Base-by-base conservation (phyloP, 37 sponge, comb jelly and placozoan genomes). In the Ephydatia muelleri region DNA sequence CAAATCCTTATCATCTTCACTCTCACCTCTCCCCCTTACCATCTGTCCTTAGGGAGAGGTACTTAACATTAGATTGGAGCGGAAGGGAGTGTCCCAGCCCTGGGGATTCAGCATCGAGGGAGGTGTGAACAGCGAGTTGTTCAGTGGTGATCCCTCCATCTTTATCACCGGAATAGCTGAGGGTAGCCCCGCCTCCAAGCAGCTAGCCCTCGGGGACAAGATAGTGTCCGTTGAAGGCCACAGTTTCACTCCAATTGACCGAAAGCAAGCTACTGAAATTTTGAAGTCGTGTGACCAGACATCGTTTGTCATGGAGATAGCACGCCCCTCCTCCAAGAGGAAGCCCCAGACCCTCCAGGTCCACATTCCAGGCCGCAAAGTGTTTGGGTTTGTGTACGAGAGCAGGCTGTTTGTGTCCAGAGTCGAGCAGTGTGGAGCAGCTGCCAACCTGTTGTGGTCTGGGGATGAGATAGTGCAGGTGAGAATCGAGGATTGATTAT, bases 31-130 rank as follows among this genome's bases (percentile, higher is more conserved):
- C 6, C 43, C 6, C 6, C 6, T 43, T 43, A 43, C 43, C 43
- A 9, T 43, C 43, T 43, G n/a, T n/a, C n/a, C n/a, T 6, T 6
- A 43, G 43, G 43, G 43, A 3, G 43, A 43, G 43, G 43, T 43
- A 1, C 66, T 80, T 13, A 64, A 28, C 3, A 75, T 87, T 36
- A 81, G 21, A 25, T 13, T 87, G 68, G 67, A 67, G 3, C 81
- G 87, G 3, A 38, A 8, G 23, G 38, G 68, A 14, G 12, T 31
- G 5, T 28, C 66, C 12, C 84, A 83, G 37, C 84, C 89, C 3
- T 89, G 89, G 89, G 89, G 89, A 13, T 89, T 89, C 80, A 79
- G 80, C 26, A 84, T 89, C 23, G 89, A 89, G 28, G 84, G 89
- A 9, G 84, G 89, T 5, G 29, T 48, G 65, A 79, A 72, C 30